Evolutionary conservation across 2,113 vertebrate species (phyloP), one percentile per base, ranked within the genome.

Genomic region (Callopanchax toddi): DNA sequence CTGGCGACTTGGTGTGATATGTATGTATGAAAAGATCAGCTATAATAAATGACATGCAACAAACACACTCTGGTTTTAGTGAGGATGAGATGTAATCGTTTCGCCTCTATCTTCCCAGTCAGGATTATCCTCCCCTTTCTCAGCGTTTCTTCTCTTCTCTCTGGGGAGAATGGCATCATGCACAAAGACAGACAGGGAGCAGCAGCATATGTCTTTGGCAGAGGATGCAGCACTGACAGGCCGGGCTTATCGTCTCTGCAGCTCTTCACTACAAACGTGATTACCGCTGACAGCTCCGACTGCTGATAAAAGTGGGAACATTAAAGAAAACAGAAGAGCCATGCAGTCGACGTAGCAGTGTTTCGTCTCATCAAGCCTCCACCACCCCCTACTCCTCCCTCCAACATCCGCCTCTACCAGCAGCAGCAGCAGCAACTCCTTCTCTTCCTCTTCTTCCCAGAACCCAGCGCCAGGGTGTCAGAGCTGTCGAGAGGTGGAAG

Each of bases 231-330:
- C 69, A 60, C 81, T 89, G 90, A 92, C 91, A 91, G 87, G 71
- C 86, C 44, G 57, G 65, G 85, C 84, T 92, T 91, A 91, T 91
- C 89, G 44, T 83, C 79, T 87, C 83, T 42, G 57, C 82, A 52
- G 84, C 84, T 79, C 71, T 64, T 86, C 84, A 67, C 75, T 82
- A 87, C 84, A 67, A 82, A 79, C 82, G 68, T 91, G 91, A 92
- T 92, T 89, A 89, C 82, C 60, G 72, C 87, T 91, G 91, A 92
- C 91, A 90, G 89, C 79, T 86, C 78, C 74, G 81, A 88, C 87
- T 81, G 76, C 89, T 83, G 91, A 91, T 92, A 91, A 92, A 92
- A 91, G 91, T 49, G n/a, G 60, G 64, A 71, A 89, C 86, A 90
- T 91, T 91, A 91, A 92, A 92, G 90, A 91, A 91, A 91, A 89